Evolutionary conservation across 1,140 invertebrate species (phyloP), one percentile per base, ranked within the genome.

Genomic region (Drosophila subpulchrella): DNA sequence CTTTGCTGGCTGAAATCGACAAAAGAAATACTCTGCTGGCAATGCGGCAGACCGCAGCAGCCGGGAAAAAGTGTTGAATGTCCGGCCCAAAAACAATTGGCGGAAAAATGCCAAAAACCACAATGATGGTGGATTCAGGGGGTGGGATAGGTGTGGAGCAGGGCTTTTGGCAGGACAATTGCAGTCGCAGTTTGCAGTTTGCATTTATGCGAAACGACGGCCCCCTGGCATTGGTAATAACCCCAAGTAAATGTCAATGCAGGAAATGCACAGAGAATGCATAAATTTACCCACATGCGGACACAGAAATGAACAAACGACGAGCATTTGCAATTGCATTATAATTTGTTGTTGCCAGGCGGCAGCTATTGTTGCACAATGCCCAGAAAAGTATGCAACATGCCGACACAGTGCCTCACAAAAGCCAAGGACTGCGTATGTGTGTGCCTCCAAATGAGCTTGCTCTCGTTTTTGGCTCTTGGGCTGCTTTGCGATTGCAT

Each of bases 191-290:
- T 44, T 32, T 32, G 27, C 30, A 34, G 48, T 34, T 81, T 66
- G 47, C 75, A 82, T 78, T 88, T 75, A 75, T 78, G 82, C 78
- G 71, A 59, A 74, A 57, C 76, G 80, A 75, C 13, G 55, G 44
- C n/a, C 58, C 67, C 27, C 36, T 50, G 44, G 47, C 75, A 81
- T 82, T 58, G 78, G 78, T 81, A 78, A 85, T 78, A 81, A 85
- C 65, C 79, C 70, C 83, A 86, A 86, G 83, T 88, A 86, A 86
- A 88, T 86, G 83, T 88, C 83, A 79, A 86, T 86, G 75, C 75
- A 81, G 81, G 79, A 88, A 88, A 82, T 60, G 70, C 75, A 65
- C 46, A 20, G 65, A 82, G 71, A 61, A 51, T 47, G 50, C 83
- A 86, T 88, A 86, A 81, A 85, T 85, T 86, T 57, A 41, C 48